Evolutionary conservation across 2,113 vertebrate species (phyloP).

Genomic region (Cacatua alba): DNA sequence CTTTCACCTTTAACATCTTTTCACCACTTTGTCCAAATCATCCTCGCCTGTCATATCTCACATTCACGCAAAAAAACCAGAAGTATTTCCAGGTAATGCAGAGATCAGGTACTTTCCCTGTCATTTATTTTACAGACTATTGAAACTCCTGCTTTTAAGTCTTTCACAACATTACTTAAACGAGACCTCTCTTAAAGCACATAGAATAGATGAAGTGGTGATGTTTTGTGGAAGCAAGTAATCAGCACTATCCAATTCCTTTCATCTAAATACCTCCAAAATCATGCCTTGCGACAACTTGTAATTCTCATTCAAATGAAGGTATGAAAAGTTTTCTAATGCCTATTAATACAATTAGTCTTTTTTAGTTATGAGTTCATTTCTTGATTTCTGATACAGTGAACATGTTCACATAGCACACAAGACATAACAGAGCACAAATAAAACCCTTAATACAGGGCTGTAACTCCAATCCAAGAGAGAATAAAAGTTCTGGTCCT

Average conservation of each 20-base stretch:
- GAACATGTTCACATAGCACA: background rate
- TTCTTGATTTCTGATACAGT: background rate
- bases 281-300: background rate
- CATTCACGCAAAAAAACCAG: fast-evolving
- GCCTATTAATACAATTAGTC: background rate
- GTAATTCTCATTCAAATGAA: background rate
- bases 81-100: background rate
- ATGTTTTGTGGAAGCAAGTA: background rate
- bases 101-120: background rate
- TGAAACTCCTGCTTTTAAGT: background rate
- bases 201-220: background rate
- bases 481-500: background rate
- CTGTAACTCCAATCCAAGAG: background rate
- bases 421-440: background rate
- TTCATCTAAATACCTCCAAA: background rate
- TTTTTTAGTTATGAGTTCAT: background rate
- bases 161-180: background rate
- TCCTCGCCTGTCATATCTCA: background rate
- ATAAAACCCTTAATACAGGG: background rate
- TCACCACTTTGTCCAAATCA: background rate
- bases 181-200: background rate
- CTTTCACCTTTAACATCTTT: background rate
- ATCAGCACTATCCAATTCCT: background rate
- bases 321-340: background rate
- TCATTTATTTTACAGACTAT: background rate